These are phyloP conservation scores for Podarcis cretensis DNA, from an alignment of 2,113 vertebrate genomes.

Conservation along the genomic window DNA sequence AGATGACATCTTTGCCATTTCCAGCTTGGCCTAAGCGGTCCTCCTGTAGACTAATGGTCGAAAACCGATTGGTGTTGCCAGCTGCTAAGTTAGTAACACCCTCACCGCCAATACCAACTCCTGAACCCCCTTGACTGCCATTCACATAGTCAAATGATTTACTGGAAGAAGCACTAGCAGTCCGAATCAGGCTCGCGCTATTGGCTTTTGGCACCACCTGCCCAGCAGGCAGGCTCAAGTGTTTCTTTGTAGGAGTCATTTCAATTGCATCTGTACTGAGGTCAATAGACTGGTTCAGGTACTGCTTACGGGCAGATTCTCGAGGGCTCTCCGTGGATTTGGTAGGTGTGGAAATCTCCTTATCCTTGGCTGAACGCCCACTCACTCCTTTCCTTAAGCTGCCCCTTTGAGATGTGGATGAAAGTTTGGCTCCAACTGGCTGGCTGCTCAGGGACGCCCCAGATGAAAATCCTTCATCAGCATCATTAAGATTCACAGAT, in stretches of 20 bases:
- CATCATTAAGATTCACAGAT: conserved; percentile 90
- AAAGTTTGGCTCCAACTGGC: conserved; percentile 84
- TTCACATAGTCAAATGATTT: conserved; percentile 96
- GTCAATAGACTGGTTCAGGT: conserved; percentile 74
- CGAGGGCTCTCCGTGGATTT: conserved; percentile 77
- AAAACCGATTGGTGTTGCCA: conserved; percentile 86
- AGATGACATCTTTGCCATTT: conserved; percentile 86
- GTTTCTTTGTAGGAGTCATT: conserved; percentile 92
- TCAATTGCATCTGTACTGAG: conserved; percentile 82
- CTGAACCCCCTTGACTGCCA: conserved; percentile 79
- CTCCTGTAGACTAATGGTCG: conserved; percentile 95
- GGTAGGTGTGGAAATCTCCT: conserved; percentile 68
- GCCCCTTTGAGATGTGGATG: conserved; percentile 80
- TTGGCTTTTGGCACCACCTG: conserved; percentile 81
- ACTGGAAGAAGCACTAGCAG: conserved; percentile 95
- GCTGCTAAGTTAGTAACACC: conserved; percentile 76
- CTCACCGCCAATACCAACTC: conserved; percentile 72
- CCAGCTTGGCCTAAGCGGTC: conserved; percentile 86
- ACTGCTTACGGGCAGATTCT: conserved; percentile 79
- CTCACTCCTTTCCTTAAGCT: conserved; percentile 90
- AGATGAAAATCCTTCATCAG: conserved; percentile 97
- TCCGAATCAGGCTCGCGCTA: conserved; percentile 87
- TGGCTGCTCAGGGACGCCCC: conserved; percentile 97
- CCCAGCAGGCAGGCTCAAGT: conserved; percentile 88
- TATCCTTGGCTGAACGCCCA: conserved; percentile 86